These are phyloP conservation scores for Saimiri boliviensis DNA, from an alignment of 2,113 vertebrate genomes.

Conservation along the genomic window DNA sequence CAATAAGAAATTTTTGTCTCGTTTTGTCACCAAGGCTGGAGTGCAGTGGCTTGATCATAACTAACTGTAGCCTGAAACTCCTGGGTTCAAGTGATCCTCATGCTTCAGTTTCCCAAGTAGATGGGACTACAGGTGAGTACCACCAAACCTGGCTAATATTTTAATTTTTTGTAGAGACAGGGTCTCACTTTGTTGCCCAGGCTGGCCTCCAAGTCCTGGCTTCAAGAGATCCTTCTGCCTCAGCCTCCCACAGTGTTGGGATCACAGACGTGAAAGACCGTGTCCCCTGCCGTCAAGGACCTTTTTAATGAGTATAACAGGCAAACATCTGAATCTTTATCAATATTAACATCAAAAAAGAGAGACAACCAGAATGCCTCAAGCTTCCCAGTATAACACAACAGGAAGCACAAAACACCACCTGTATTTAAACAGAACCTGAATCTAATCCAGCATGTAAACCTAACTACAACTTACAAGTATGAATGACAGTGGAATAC, in stretches of 20 bases:
- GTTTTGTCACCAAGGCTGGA: too few species aligned
- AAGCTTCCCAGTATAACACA: not conserved
- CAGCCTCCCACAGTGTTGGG: too few species aligned
- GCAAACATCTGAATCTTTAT: not conserved
- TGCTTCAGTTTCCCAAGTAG: too few species aligned
- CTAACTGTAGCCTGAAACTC: too few species aligned
- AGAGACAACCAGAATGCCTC: not conserved
- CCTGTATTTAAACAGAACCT: not conserved
- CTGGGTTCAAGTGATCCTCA: too few species aligned
- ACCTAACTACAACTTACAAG: not conserved
- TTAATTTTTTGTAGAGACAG: too few species aligned
- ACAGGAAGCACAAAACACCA: not conserved
- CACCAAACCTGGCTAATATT: too few species aligned
- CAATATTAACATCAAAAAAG: not conserved
- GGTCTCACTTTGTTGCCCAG: too few species aligned
- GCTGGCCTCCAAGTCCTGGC: too few species aligned
- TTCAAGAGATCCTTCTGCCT: too few species aligned
- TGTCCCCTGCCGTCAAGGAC: not conserved
- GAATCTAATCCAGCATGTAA: not conserved
- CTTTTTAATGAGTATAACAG: not conserved
- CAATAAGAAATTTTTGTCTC: not conserved
- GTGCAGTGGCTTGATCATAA: too few species aligned
- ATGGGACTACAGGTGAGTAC: too few species aligned
- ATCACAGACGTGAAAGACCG: not conserved
- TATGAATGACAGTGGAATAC: not conserved